Conservation (phyloP, 2,797 vertebrate species). For the Octomys mimax region DNA sequence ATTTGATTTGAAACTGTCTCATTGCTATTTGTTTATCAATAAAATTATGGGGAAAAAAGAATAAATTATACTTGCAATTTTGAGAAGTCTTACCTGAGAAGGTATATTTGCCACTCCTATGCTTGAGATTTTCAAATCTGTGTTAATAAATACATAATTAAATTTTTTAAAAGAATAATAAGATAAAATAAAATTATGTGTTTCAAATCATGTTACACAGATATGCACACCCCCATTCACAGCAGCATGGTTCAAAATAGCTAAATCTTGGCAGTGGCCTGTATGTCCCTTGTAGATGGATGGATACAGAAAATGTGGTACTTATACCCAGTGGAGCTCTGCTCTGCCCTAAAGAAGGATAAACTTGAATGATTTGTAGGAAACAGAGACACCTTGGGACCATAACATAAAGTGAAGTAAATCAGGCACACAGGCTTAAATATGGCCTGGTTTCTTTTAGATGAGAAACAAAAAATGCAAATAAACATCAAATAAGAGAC, state of each 20-base stretch:
- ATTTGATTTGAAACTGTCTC: too few relatives aligned
- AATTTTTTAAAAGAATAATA: neutral
- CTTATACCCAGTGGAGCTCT: neutral
- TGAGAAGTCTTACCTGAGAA: neutral
- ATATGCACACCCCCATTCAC: too few relatives aligned
- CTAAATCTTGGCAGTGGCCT: too few relatives aligned
- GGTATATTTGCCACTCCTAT: neutral
- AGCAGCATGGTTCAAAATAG: too few relatives aligned
- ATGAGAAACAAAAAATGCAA: neutral
- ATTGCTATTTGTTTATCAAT: too few relatives aligned
- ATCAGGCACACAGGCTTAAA: neutral
- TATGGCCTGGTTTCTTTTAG: too few relatives aligned
- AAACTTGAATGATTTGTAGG: too few relatives aligned
- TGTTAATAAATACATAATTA: neutral
- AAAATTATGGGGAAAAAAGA: neutral
- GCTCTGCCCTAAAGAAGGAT: neutral
- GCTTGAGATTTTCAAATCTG: neutral
- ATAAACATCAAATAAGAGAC: neutral
- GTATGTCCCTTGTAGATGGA: too few relatives aligned
- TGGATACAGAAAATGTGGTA: too few relatives aligned
- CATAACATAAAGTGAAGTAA: neutral
- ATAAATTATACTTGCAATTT: neutral
- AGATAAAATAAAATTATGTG: neutral
- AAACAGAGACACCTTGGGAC: too few relatives aligned
- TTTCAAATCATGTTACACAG: neutral